Evolutionary conservation across 2,888 invertebrate species (phyloP), one percentile per base, ranked within the genome.

Genomic region (Cynaeus angustus): DNA sequence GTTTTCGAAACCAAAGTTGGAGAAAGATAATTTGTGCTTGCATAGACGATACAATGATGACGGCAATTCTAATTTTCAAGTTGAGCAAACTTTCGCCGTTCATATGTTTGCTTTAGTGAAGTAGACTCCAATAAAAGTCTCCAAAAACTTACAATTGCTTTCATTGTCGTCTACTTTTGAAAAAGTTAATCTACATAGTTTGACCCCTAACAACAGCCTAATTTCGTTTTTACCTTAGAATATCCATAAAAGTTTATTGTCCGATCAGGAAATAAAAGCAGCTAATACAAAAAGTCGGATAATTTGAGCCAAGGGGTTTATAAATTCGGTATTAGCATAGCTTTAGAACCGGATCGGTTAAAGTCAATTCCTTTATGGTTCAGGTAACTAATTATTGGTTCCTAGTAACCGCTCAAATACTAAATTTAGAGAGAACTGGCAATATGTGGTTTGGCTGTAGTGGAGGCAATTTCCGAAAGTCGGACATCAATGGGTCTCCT

Each of bases 381-480:
- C 14, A 38, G 30, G 50, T 50, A 55, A 55, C 16, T 55, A 33
- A 37, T n/a, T 16, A 9, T 53, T 53, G 50, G 53, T 53, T 53
- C 53, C 53, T 53, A 33, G 9, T 21, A 50, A 50, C n/a, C 26
- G n/a, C 8, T 50, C 3, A 50, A 13, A 43, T 12, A 38, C n/a
- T 55, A 9, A n/a, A n/a, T 43, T 58, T 58, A 71, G 28, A 65
- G 64, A 33, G 84, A 77, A 69, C 87, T 82, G 70, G 88, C 86
- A 74, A 88, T 86, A 83, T 89, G 92, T 78, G 94, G 95, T 88
- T 94, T 95, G 85, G 94, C 93, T 82, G 95, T 94, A 80, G 94
- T 93, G 81, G 94, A 92, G 81, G 94, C 95, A 81, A 96, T 95
- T 88, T 96, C 95, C 68, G 95, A 95, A 75, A 95, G 89, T 82